Evolutionary conservation across 2,113 vertebrate species (phyloP).

Genomic region (Holacanthus passer): DNA sequence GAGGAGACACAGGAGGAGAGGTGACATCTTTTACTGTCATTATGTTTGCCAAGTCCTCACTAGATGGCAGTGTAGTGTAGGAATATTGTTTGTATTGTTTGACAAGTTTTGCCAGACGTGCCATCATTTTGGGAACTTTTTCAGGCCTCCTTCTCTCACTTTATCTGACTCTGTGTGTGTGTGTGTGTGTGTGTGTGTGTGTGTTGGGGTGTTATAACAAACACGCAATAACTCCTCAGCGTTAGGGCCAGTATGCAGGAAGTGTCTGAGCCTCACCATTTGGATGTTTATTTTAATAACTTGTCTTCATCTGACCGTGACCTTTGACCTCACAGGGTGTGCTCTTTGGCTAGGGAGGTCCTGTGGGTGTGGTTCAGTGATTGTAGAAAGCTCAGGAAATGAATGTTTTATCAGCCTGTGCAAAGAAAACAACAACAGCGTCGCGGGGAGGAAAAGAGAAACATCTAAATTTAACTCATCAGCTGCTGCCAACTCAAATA

Average conservation of each 20-base stretch:
- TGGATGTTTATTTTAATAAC: constrained; percentile 63
- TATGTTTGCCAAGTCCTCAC: constrained; percentile 58
- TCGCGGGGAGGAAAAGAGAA: constrained; percentile 55
- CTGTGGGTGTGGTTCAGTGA: constrained; percentile 68
- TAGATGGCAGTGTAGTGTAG: constrained; percentile 81
- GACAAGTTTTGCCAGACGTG: constrained; percentile 54
- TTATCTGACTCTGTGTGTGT: constrained; percentile 1
- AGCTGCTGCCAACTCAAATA: constrained; percentile 74
- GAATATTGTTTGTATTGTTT: constrained; percentile 49
- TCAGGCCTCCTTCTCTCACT: background rate
- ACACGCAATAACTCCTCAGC: constrained; percentile 20
- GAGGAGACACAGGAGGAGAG: constrained; percentile 21
- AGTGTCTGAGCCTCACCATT: constrained; percentile 11
- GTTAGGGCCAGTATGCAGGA: background rate
- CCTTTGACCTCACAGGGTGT: constrained; percentile 61
- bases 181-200: constrained; percentile 12
- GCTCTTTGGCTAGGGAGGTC: constrained; percentile 54
- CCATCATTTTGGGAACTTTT: constrained; percentile 55
- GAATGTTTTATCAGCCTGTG: constrained; percentile 80
- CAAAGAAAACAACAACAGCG: constrained; percentile 71
- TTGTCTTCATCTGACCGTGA: constrained; percentile 31
- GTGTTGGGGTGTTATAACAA: background rate
- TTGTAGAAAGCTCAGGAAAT: constrained; percentile 78
- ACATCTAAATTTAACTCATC: constrained; percentile 76
- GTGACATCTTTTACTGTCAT: constrained; percentile 48